A percentile compares a stretch with the other conserved stretches of the same genome.
Conservation (phyloP, 1,140 invertebrate genomes). For the Dreissena rostriformis region DNA sequence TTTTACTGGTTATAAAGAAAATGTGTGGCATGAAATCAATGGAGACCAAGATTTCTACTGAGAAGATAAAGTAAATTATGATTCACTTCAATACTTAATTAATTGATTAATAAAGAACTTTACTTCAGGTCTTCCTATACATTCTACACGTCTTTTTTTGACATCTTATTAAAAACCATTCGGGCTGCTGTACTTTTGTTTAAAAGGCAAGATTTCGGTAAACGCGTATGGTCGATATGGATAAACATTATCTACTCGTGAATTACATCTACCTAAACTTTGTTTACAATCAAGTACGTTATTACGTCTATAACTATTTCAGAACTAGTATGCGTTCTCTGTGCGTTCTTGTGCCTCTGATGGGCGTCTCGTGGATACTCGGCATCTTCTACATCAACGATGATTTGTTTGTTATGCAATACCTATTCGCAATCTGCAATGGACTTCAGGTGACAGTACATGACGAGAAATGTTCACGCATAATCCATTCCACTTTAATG, state of each 20-base stretch:
- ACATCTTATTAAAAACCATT: neutral
- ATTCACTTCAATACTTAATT: neutral
- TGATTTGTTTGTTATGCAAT: neutral
- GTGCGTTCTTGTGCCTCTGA: neutral
- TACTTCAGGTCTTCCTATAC: too few relatives aligned
- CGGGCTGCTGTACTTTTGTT: neutral
- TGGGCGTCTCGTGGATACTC: neutral
- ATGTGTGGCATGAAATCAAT: conserved; percentile 21
- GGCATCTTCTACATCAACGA: neutral
- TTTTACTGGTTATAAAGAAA: conserved; percentile 57
- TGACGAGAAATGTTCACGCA: too few relatives aligned
- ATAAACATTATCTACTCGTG: too few relatives aligned
- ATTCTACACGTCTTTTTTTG: too few relatives aligned
- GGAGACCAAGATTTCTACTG: conserved; percentile 6
- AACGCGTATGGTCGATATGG: too few relatives aligned
- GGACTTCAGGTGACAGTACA: neutral
- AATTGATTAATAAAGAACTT: too few relatives aligned
- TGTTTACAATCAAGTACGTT: neutral
- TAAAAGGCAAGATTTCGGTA: neutral
- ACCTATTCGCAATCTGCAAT: neutral
- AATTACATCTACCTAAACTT: too few relatives aligned
- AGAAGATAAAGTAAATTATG: conserved; percentile 39
- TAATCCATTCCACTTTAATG: too few relatives aligned
- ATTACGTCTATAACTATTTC: neutral
- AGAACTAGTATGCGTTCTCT: neutral